Percentiles rank a stretch among this genome's conserved stretches.
These are phyloP conservation scores for Clytia hemisphaerica DNA, from an alignment of 30 jellyfish, hydroid and myxozoan genomes.

Conservation along the genomic window DNA sequence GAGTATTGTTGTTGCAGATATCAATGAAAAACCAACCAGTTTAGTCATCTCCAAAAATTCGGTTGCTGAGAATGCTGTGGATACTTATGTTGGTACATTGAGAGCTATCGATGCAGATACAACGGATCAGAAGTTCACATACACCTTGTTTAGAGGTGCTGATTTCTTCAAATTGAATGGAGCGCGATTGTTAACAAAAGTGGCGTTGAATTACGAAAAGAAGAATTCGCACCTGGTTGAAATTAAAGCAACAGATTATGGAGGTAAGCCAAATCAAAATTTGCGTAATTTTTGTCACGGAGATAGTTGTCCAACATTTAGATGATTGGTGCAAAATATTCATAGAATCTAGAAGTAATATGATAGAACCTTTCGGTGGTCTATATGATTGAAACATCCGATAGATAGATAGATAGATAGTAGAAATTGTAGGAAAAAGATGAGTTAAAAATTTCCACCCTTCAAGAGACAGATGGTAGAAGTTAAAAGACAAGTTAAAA, in stretches of 20 bases:
- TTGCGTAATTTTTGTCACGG: neutral
- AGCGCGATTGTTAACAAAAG: slow-evolving; percentile 9
- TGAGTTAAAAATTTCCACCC: too few species aligned
- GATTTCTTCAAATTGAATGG: slow-evolving; percentile 18
- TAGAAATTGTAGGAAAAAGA: too few species aligned
- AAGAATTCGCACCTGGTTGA: slow-evolving; percentile 15
- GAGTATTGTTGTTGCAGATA: slow-evolving; percentile 33
- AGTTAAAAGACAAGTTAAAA: too few species aligned
- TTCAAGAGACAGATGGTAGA: too few species aligned
- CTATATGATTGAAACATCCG: too few species aligned
- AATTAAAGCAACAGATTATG: slow-evolving; percentile 42
- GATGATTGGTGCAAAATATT: too few species aligned
- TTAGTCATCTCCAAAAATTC: slow-evolving; percentile 16
- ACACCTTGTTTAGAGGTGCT: slow-evolving; percentile 1
- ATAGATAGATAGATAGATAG: too few species aligned
- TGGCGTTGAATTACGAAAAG: slow-evolving; percentile 36
- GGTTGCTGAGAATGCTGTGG: slow-evolving; percentile 39
- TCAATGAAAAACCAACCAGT: slow-evolving; percentile 62
- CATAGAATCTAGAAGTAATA: too few species aligned
- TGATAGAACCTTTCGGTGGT: too few species aligned
- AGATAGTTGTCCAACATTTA: too few species aligned
- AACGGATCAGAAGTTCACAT: slow-evolving; percentile 15
- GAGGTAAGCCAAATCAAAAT: slow-evolving; percentile 21
- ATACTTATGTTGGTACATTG: slow-evolving; percentile 39
- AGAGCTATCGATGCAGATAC: slow-evolving; percentile 52